Evolutionary conservation across 1,140 invertebrate species (phyloP).

Genomic region (Pteromalus puparum): DNA sequence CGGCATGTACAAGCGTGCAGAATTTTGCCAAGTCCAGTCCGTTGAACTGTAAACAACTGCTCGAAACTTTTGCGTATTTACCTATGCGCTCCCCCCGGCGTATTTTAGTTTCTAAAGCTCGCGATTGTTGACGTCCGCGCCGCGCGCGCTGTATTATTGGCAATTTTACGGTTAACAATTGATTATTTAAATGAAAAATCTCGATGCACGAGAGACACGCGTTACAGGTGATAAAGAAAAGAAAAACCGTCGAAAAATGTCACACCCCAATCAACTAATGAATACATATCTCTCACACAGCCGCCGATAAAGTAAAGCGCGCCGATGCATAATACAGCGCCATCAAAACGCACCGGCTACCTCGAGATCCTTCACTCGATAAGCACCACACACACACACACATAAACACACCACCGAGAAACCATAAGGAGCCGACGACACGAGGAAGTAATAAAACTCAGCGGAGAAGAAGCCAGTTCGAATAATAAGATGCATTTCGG

Average conservation of each 20-base stretch:
- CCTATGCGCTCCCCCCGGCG: too few relatives aligned
- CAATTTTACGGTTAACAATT: too few relatives aligned
- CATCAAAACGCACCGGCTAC: not conserved
- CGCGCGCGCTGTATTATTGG: too few relatives aligned
- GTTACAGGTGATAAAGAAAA: not conserved
- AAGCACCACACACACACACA: too few relatives aligned
- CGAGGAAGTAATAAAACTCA: conserved; percentile 44
- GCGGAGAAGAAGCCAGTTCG: conserved; percentile 20
- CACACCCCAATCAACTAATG: not conserved
- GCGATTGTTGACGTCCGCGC: too few relatives aligned
- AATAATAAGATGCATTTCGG: conserved; percentile 52
- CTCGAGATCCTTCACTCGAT: not conserved
- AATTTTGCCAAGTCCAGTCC: conserved; percentile 12
- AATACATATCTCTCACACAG: not conserved
- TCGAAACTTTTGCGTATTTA: not conserved
- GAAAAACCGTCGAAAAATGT: not conserved
- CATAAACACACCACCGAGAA: not conserved
- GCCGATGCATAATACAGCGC: not conserved
- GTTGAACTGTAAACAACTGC: conserved; percentile 32
- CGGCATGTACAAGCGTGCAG: not conserved
- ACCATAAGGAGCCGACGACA: not conserved
- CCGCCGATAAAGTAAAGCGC: not conserved
- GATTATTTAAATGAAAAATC: too few relatives aligned
- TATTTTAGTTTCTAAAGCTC: not conserved
- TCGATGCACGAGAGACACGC: too few relatives aligned